Evolutionary conservation across 2,797 vertebrate species (phyloP).

Genomic region (Vultur gryphus): DNA sequence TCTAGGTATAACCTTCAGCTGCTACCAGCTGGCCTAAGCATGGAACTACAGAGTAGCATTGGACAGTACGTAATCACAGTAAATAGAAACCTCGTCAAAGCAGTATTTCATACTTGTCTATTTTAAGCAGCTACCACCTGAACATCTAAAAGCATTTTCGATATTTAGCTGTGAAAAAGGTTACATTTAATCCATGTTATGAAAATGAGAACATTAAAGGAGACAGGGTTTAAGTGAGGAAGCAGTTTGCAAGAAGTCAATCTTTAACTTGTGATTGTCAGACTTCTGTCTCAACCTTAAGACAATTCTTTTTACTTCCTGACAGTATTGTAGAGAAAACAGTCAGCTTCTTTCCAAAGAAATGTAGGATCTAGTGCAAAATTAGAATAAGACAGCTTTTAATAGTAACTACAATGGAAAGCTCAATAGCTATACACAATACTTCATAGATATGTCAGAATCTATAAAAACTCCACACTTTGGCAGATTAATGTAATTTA

Average conservation of each 20-base stretch:
- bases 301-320: neutral
- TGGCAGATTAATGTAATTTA: neutral
- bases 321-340: neutral
- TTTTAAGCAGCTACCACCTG: neutral
- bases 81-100: neutral
- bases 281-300: neutral
- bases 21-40: neutral
- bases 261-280: neutral
- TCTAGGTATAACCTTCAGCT: neutral
- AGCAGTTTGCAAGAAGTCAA: neutral
- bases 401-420: neutral
- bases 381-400: neutral
- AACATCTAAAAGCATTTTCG: neutral
- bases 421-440: neutral
- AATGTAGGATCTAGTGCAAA: neutral
- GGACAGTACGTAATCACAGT: neutral
- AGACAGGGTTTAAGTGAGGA: neutral
- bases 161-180: neutral
- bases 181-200: neutral
- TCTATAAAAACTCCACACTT: neutral
- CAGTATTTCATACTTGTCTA: neutral
- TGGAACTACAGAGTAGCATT: neutral
- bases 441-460: neutral
- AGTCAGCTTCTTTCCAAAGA: neutral
- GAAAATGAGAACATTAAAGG: neutral